A percentile compares a stretch with the other conserved stretches of the same genome.
These are phyloP conservation scores for Echinometra lucunter DNA, from an alignment of 53 echinoderm and acorn worm species.

Conservation along the genomic window DNA sequence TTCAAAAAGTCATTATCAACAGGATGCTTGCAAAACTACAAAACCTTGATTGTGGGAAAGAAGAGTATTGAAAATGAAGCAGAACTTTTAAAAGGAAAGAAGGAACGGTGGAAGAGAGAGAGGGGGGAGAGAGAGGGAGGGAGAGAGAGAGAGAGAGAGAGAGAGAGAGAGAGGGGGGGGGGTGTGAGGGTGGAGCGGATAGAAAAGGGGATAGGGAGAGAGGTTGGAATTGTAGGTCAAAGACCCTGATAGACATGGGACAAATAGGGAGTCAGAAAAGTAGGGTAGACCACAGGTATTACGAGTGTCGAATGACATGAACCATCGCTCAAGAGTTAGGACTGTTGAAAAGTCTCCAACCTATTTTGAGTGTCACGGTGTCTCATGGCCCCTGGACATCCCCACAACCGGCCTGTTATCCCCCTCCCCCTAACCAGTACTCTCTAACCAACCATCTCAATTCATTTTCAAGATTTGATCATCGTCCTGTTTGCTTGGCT, in stretches of 20 bases:
- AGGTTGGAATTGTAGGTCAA: conserved; percentile 58
- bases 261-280: conserved; percentile 51
- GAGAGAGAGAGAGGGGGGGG: neutral
- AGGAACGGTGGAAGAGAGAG: neutral
- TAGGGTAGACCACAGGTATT: conserved; percentile 73
- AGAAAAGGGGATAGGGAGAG: neutral
- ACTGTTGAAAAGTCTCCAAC: conserved; percentile 65
- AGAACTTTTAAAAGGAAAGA: neutral
- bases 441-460: neutral
- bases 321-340: conserved; percentile 34
- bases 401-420: neutral
- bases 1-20: neutral
- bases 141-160: neutral
- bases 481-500: neutral
- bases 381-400: conserved; percentile 70
- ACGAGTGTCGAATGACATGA: conserved; percentile 67
- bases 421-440: neutral
- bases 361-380: conserved; percentile 71
- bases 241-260: conserved; percentile 50
- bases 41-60: neutral
- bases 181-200: neutral
- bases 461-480: neutral
- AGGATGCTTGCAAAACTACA: neutral
- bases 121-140: neutral
- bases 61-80: neutral